Conservation (phyloP, 23 tunicate genomes). For the Ciona savignyi region DNA sequence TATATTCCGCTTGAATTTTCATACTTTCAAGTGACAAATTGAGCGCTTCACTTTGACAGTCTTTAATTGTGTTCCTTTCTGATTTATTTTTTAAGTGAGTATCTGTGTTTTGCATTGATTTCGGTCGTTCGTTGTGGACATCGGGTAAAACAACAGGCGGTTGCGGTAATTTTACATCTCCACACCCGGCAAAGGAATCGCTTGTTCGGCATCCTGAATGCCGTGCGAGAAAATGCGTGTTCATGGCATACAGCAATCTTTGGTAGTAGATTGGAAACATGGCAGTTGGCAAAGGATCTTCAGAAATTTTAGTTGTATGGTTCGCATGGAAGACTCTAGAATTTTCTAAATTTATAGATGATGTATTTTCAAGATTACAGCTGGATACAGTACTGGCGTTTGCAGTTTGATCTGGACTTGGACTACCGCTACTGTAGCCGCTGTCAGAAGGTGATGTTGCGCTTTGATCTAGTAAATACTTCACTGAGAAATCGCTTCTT, state of each 20-base stretch:
- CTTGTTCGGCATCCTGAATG: not conserved
- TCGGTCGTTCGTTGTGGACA: constrained; percentile 1
- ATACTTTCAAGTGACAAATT: not conserved
- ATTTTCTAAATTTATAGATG: too few species aligned
- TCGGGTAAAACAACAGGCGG: too few species aligned
- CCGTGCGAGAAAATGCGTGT: constrained; percentile 29
- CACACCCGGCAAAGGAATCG: not conserved
- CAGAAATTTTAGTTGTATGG: too few species aligned
- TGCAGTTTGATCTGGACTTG: constrained; percentile 54
- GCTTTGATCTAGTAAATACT: constrained; percentile 34
- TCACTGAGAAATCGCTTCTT: constrained; percentile 24
- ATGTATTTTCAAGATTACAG: not conserved
- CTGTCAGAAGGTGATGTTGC: constrained; percentile 63
- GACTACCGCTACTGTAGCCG: constrained; percentile 84
- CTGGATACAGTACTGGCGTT: not conserved
- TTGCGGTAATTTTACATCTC: too few species aligned
- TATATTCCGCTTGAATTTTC: not conserved
- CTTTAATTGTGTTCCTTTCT: not conserved
- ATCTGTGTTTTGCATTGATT: not conserved
- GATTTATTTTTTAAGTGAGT: too few species aligned
- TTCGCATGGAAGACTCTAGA: not conserved
- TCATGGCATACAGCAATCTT: constrained; percentile 51
- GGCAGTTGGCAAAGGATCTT: not conserved
- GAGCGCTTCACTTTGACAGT: not conserved
- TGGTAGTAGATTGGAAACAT: constrained; percentile 33